Evolutionary conservation across 37 sponge, comb jelly and placozoan species (phyloP), one percentile per base, ranked within the genome.

Genomic region (Aplysina aerophoba): DNA sequence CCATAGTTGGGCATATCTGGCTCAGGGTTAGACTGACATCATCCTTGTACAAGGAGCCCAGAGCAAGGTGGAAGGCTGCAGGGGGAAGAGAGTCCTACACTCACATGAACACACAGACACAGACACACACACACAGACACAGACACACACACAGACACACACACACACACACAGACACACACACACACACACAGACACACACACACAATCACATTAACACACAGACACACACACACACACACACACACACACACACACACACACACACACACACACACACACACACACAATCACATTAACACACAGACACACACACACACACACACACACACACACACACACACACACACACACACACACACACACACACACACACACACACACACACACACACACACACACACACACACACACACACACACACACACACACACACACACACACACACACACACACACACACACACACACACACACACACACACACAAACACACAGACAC

Each of bases 41-140:
- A 65, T 94, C 94, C 56, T 82, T 72, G 53, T 94, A 94, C 56
- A 94, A 69, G 41, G 94, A 94, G n/a, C 91, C 59, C 54, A 94
- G 91, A 12, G 94, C 91, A n/a, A 86, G 13, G 22, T 88, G 84
- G 71, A 94, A 73, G 20, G 94, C 94, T 93, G 44, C 63, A 64
- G 21, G 80, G 21, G 19, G 59, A 35, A 62, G 12, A 4, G 63
- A 57, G 17, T 57, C 20, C 14, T 68, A 68, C 20, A 68, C 14
- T 21, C 27, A 68, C 27, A 22, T 68, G 71, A 14, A 14, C 75
- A 73, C 75, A 73, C 75, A 73, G 19, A 73, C 75, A 73, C 75
- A 73, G 19, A 73, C 65, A 63, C 11, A 63, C 65, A 63, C 65
- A 12, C 11, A 63, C 8, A 8, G 27, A 63, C 65, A 63, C 65